Evolutionary conservation across 2,797 vertebrate species (phyloP), one percentile per base, ranked within the genome.

Genomic region (Cirrhinus mrigala): DNA sequence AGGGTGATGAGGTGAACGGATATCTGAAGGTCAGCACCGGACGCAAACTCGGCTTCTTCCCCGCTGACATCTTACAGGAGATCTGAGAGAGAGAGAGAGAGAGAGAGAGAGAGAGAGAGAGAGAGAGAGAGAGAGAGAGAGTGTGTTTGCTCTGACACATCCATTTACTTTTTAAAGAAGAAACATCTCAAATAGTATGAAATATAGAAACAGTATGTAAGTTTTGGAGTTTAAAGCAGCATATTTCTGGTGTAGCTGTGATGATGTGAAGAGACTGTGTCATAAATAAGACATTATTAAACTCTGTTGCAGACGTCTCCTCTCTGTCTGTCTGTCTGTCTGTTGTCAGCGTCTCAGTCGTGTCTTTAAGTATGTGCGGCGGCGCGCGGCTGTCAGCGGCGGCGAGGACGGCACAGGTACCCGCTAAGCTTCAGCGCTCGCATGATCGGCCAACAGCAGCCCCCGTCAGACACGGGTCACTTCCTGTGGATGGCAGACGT

Each of bases 21-120:
- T 97, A 97, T 79, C 95, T 97, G 86, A 98, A 97, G 88, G 96
- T 98, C 91, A 97, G 95, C 92, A 98, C 97, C 0, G 97, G 97
- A 81, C 95, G 96, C 74, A 99, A 99, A 91, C 94, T 97, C 56
- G 97, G 97, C 90, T 96, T 98, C 90, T 98, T 98, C 82, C 96
- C 96, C 0, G 87, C 94, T 11, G 93, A 98, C 92, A 96, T 97
- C 90, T 94, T 98, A 89, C 95, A 97, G 92, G 97, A 98, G 92
- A 97, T 98, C 91, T 85, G 68, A 79, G 16, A n/a, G n/a, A n/a
- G n/a, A n/a, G n/a, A n/a, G n/a, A n/a, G n/a, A n/a, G n/a, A n/a
- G n/a, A n/a, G n/a, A n/a, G n/a, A n/a, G n/a, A n/a, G n/a, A n/a
- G n/a, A n/a, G n/a, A n/a, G n/a, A n/a, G n/a, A n/a, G n/a, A n/a